Percentiles rank a stretch among this genome's conserved stretches.
phyloP scores from a whole-genome alignment of 92 coral and sea anemone genomes.

The Porites evermanni region DNA sequence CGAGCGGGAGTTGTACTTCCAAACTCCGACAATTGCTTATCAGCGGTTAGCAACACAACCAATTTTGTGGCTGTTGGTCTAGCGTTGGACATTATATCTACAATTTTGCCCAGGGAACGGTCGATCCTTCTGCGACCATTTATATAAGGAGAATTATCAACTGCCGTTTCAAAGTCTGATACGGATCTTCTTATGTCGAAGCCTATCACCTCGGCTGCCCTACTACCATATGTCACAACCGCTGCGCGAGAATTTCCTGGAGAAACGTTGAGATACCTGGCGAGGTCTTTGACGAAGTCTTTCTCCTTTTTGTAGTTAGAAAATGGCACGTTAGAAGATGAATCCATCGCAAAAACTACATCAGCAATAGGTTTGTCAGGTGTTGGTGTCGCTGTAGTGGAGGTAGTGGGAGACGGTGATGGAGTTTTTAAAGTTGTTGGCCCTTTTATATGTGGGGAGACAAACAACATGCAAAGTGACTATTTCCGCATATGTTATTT shows the following conservation, averaged over 20 bases:
- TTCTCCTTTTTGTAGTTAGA: conserved; percentile 64
- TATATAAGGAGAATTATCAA: conserved; percentile 64
- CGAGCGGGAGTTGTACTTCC: conserved; percentile 62
- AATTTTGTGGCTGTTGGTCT: conserved; percentile 56
- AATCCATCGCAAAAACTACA: conserved; percentile 74
- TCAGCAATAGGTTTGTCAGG: conserved; percentile 41
- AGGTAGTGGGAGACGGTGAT: too few species aligned
- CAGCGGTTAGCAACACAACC: conserved; percentile 72
- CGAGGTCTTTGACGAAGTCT: conserved; percentile 69
- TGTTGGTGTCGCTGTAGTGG: neutral
- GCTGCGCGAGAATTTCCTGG: conserved; percentile 83
- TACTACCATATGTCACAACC: conserved; percentile 73
- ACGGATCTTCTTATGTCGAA: conserved; percentile 32
- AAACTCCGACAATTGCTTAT: conserved; percentile 55
- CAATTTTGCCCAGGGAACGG: conserved; percentile 68
- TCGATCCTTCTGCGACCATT: conserved; percentile 76
- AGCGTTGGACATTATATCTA: conserved; percentile 56
- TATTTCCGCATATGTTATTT: too few species aligned
- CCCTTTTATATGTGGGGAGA: too few species aligned
- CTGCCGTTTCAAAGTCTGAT: conserved; percentile 54
- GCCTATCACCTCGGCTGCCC: conserved; percentile 41
- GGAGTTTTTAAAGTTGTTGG: too few species aligned
- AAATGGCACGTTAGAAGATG: conserved; percentile 58
- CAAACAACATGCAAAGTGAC: too few species aligned
- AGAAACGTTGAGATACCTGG: conserved; percentile 69